Evolutionary conservation across 2,888 invertebrate species (phyloP), one percentile per base, ranked within the genome.

Genomic region (Willowsia nigromaculata): DNA sequence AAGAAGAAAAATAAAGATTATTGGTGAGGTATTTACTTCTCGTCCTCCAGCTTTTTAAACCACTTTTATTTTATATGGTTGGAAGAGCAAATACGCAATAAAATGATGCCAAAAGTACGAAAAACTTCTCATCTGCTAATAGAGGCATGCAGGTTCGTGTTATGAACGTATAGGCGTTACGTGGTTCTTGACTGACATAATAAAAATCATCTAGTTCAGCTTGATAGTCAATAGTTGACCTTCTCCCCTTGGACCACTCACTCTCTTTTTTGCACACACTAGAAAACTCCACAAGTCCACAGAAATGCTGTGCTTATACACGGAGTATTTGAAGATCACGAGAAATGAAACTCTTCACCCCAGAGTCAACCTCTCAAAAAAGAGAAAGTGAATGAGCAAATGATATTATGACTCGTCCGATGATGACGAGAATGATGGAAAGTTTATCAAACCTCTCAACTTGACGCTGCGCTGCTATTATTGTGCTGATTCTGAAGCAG

Each of bases 401-500:
- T 18, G 18, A 3, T 68, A 68, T 62, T 27, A 62, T 30, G 62
- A 62, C 37, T 1, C 18, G n/a, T 11, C 18, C n/a, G n/a, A 37
- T 68, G 68, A 68, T 37, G 37, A 37, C 13, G 65, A 65, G 33
- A n/a, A 68, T 68, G 68, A 68, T 68, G 68, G 68, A 68, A 68
- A 37, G 68, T 68, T 68, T 68, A 68, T 68, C 68, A 68, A 68
- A 68, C 18, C 68, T 22, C 68, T 68, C 37, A 68, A 68, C 37
- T 68, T 0, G 33, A 37, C 6, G 18, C 56, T 56, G 9, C 18
- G 50, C 78, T 50, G 11, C 43, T 74, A 27, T 13, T 37, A 15
- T 1, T 27, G 43, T 18, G n/a, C 74, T 18, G 47, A 43, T 43
- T 18, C 13, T 68, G 37, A 1, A 9, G 27, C n/a, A 9, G 59